Conservation (phyloP, 2,113 vertebrate genomes). For the Myrmecophaga tridactyla region DNA sequence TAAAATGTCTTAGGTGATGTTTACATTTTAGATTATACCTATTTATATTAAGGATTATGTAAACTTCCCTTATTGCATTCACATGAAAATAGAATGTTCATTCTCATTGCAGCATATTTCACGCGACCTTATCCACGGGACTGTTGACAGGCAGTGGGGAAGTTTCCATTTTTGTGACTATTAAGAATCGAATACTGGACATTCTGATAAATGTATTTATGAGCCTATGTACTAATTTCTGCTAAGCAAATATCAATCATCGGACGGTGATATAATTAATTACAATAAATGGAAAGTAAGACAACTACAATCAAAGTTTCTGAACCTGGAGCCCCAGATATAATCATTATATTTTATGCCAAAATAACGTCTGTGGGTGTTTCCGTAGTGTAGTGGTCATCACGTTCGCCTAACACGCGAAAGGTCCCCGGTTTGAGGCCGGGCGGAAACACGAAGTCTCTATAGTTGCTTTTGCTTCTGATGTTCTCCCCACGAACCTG, state of each 20-base stretch:
- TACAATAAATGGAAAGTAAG: background rate
- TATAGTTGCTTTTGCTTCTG: fast-evolving
- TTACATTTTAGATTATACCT: background rate
- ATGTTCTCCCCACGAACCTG: background rate
- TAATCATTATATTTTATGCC: background rate
- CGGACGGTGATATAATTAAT: background rate
- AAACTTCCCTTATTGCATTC: background rate
- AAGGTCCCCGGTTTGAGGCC: slow-evolving; percentile 77
- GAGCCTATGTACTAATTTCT: background rate
- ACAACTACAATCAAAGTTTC: too few species aligned
- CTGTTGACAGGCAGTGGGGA: background rate
- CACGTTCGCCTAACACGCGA: slow-evolving; percentile 78
- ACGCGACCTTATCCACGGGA: background rate
- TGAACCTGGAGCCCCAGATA: background rate
- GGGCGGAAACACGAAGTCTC: slow-evolving; percentile 58
- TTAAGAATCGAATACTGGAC: background rate
- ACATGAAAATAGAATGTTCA: background rate
- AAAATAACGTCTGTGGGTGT: fast-evolving
- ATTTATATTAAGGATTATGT: background rate
- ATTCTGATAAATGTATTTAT: background rate
- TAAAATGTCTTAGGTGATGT: too few species aligned
- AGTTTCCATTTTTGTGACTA: background rate
- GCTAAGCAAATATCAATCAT: background rate
- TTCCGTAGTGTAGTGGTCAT: slow-evolving; percentile 80
- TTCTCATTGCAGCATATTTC: background rate